phyloP scores from a whole-genome alignment of 2,113 vertebrate genomes.

The Eulemur macaco region DNA sequence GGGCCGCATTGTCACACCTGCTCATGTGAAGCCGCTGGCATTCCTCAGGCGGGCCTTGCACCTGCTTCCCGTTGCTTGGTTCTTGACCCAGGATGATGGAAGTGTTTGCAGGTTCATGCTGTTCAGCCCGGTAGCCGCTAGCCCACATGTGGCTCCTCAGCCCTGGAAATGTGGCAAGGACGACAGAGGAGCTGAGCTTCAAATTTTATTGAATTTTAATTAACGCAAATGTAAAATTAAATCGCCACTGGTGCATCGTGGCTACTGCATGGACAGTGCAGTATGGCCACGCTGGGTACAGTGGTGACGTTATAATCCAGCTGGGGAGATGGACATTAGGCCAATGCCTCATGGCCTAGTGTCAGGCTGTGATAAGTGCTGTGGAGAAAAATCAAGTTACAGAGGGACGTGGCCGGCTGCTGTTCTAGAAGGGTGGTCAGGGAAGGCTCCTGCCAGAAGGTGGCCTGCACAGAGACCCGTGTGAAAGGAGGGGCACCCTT shows the following conservation, averaged over 20 bases:
- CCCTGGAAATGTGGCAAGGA: neutral
- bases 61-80: too few relatives aligned
- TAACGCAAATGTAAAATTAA: neutral
- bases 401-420: neutral
- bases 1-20: neutral
- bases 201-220: neutral
- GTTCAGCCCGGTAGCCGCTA: neutral
- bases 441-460: neutral
- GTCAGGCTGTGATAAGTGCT: neutral
- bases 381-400: neutral
- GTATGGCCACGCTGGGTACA: neutral
- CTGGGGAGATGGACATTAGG: neutral
- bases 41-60: fast-evolving
- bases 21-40: fast-evolving
- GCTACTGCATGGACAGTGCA: neutral
- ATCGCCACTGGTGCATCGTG: neutral
- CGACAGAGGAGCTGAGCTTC: neutral
- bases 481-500: neutral
- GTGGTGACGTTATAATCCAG: neutral
- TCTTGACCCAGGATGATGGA: too few relatives aligned
- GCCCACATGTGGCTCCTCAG: neutral
- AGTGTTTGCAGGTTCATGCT: fast-evolving
- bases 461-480: neutral
- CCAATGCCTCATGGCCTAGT: neutral
- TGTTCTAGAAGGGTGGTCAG: neutral